Conservation (phyloP, 2,113 vertebrate species). For the Chroicocephalus ridibundus region DNA sequence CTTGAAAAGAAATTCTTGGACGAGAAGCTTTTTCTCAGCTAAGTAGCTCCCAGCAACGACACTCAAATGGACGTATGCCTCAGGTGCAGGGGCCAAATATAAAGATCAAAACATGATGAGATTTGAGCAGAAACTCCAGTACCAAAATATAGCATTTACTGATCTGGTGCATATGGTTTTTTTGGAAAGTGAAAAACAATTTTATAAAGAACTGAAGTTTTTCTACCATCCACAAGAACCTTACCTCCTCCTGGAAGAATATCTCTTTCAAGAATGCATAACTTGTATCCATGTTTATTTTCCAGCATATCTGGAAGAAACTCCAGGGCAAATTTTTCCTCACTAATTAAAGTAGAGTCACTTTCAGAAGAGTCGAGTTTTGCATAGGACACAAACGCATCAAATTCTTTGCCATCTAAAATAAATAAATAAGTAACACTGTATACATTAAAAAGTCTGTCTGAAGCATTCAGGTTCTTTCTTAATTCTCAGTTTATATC, state of each 20-base stretch:
- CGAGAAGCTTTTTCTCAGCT: not conserved
- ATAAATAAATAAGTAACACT: not conserved
- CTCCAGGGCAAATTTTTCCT: slow-evolving; percentile 75
- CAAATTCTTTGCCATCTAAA: slow-evolving; percentile 84
- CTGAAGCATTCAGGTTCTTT: not conserved
- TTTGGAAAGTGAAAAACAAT: not conserved
- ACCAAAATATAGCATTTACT: not conserved
- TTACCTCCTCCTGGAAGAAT: slow-evolving; percentile 89
- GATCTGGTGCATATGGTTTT: not conserved
- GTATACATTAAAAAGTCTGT: not conserved
- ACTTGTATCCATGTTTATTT: slow-evolving; percentile 81
- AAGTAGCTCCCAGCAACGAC: not conserved
- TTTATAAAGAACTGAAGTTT: not conserved
- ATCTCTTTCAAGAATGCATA: slow-evolving; percentile 89
- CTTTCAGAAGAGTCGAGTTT: slow-evolving; percentile 41
- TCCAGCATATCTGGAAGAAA: slow-evolving; percentile 81
- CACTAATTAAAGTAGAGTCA: slow-evolving; percentile 1
- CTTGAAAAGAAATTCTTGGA: not conserved
- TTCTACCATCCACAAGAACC: not conserved
- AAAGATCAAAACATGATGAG: not conserved
- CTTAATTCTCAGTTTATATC: not conserved
- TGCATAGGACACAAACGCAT: slow-evolving; percentile 86
- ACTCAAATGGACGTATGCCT: fast-evolving
- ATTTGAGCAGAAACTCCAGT: not conserved
- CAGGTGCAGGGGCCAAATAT: not conserved